Percentiles rank a stretch among this genome's conserved stretches.
Conservation (phyloP, 2,113 vertebrate species). For the Stictonetta naevosa region DNA sequence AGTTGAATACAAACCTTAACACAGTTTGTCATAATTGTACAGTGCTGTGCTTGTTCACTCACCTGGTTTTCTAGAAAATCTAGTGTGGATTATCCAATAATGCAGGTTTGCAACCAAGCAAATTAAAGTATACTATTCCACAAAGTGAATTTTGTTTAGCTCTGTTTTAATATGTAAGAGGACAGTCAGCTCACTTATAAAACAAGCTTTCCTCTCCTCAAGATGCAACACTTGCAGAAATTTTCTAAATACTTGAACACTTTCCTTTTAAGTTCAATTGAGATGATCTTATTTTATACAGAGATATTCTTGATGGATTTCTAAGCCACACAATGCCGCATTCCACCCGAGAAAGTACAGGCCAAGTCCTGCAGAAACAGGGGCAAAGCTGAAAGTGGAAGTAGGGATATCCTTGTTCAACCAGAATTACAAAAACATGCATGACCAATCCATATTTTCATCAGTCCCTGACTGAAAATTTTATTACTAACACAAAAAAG, state of each 20-base stretch:
- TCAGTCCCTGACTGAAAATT: not conserved
- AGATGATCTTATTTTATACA: not conserved
- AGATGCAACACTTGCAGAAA: not conserved
- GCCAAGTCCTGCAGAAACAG: not conserved
- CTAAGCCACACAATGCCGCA: not conserved
- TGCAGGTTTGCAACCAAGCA: slow-evolving; percentile 1
- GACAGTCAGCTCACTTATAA: not conserved
- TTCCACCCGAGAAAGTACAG: not conserved
- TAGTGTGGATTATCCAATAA: not conserved
- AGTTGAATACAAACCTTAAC: slow-evolving; percentile 31
- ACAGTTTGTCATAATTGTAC: slow-evolving; percentile 2
- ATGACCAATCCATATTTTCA: not conserved
- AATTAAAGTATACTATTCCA: not conserved
- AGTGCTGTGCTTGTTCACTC: not conserved
- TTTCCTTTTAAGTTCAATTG: not conserved
- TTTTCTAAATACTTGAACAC: not conserved
- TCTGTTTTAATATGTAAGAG: not conserved
- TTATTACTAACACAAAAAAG: not conserved
- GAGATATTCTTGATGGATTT: not conserved
- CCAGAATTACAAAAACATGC: not conserved
- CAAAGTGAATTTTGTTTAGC: not conserved
- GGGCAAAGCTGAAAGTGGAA: slow-evolving; percentile 18
- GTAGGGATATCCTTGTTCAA: not conserved
- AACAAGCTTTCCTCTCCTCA: not conserved
- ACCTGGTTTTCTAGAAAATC: slow-evolving; percentile 19